These are phyloP conservation scores for Sceloporus undulatus DNA, from an alignment of 2,113 vertebrate species.

Conservation along the genomic window DNA sequence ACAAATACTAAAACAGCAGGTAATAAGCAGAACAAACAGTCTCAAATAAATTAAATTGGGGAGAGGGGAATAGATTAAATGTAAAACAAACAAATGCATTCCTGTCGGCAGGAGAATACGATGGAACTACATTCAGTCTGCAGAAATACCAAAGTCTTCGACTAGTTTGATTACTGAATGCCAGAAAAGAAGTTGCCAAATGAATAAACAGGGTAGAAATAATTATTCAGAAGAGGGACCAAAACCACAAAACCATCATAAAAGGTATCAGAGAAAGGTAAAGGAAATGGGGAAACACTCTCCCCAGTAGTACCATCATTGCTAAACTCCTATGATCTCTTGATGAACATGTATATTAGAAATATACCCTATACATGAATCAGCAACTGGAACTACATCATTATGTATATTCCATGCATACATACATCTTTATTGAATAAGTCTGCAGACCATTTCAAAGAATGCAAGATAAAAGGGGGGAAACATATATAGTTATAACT, in stretches of 20 bases:
- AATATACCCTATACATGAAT: not conserved
- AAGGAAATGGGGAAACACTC: not conserved
- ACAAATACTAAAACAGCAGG: conserved; percentile 12
- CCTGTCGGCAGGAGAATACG: not conserved
- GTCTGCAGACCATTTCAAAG: no score
- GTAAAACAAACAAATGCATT: conserved; percentile 10
- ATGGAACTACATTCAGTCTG: conserved; percentile 8
- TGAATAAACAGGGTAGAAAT: not conserved
- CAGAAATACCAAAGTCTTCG: not conserved
- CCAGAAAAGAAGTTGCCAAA: not conserved
- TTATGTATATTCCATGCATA: not conserved
- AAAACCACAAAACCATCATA: not conserved
- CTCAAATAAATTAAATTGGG: conserved; percentile 20
- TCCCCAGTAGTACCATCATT: not conserved
- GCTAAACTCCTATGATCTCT: not conserved
- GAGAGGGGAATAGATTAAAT: conserved; percentile 18
- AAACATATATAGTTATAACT: no score
- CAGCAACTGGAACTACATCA: not conserved
- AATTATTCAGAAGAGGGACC: not conserved
- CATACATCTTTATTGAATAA: no score
- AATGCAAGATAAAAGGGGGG: no score
- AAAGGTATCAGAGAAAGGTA: not conserved
- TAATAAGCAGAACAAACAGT: conserved; percentile 13
- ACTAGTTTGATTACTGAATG: not conserved
- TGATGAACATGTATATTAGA: not conserved